Base-by-base conservation (phyloP, 1,140 invertebrate species). In the Cherax destructor region DNA sequence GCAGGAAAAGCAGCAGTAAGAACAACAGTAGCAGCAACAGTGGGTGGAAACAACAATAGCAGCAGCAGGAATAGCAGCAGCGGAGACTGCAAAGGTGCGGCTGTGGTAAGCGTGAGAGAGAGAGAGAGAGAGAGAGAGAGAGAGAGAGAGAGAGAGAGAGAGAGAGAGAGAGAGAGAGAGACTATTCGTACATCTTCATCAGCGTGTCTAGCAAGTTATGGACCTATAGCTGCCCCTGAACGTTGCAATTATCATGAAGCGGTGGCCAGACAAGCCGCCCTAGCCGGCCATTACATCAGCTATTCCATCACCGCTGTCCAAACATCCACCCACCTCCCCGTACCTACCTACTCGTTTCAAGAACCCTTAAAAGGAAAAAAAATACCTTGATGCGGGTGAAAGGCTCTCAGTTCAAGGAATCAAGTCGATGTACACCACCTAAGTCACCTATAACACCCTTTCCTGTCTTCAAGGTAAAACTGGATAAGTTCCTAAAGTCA, bases 191-290 rank as follows among this genome's bases (percentile, higher is more conserved):
- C 72, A 86, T n/a, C 84, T 77, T 76, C 77, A 77, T 18, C 72
- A 18, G 52, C 84, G 50, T 30, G 72, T 76, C 9, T 56, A 49
- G 47, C 69, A 69, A 52, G 84, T 77, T 77, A 50, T 49, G 84
- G 72, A 86, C 49, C 74, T 52, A 77, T 52, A 77, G 72, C 65
- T 86, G 47, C 84, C 72, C 84, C 69, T 72, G 84, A 86, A 72
- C 41, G 72, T 86, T 86, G 76, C 84, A 86, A 77, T 77, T 86
- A 86, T 86, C 77, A 86, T 77, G 84, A 86, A 86, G 69, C 84
- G 49, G 84, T 76, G 72, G 83, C 52, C 65, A 86, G 84, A 86
- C 84, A 86, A 76, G 84, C 69, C 72, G 74, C 56, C 65, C 52
- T 41, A 30, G 72, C 69, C 47, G 69, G 69, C 84, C 49, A 69